These are phyloP conservation scores for Nyleta sp. DNA, from an alignment of 2,888 invertebrate genomes.

Conservation along the genomic window DNA sequence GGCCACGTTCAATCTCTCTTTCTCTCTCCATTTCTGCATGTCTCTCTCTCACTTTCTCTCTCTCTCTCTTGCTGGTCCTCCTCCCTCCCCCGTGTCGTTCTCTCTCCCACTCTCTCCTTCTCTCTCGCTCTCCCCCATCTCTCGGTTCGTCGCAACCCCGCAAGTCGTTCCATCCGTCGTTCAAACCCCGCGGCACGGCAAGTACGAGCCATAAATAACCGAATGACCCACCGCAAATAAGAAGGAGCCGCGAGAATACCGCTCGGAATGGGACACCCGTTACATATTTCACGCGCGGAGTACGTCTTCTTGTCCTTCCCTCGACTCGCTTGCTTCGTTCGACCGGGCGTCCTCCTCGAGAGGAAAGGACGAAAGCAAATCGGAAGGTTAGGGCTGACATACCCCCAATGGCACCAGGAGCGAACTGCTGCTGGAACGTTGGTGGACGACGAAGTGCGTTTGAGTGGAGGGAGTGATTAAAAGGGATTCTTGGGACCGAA, in stretches of 20 bases:
- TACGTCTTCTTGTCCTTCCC: slow-evolving; percentile 13
- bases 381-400: too few species aligned
- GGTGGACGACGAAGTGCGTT: too few species aligned
- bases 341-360: too few species aligned
- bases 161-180: slow-evolving; percentile 67
- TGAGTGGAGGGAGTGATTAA: too few species aligned
- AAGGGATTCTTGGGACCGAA: too few species aligned
- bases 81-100: slow-evolving; percentile 49
- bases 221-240: slow-evolving; percentile 77
- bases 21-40: slow-evolving; percentile 38
- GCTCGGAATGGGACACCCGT: slow-evolving; percentile 65
- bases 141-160: slow-evolving; percentile 67
- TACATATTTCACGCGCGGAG: slow-evolving; percentile 70
- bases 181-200: slow-evolving; percentile 69
- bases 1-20: slow-evolving; percentile 43
- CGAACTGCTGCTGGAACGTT: too few species aligned
- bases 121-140: slow-evolving; percentile 28
- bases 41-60: slow-evolving; percentile 46
- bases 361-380: too few species aligned
- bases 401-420: too few species aligned
- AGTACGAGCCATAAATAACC: slow-evolving; percentile 77
- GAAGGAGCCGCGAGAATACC: slow-evolving; percentile 64
- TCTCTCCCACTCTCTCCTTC: slow-evolving; percentile 48
- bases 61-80: slow-evolving; percentile 33
- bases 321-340: neutral